Base-by-base conservation (phyloP, 2,113 vertebrate species). In the Atlantisia rogersi region DNA sequence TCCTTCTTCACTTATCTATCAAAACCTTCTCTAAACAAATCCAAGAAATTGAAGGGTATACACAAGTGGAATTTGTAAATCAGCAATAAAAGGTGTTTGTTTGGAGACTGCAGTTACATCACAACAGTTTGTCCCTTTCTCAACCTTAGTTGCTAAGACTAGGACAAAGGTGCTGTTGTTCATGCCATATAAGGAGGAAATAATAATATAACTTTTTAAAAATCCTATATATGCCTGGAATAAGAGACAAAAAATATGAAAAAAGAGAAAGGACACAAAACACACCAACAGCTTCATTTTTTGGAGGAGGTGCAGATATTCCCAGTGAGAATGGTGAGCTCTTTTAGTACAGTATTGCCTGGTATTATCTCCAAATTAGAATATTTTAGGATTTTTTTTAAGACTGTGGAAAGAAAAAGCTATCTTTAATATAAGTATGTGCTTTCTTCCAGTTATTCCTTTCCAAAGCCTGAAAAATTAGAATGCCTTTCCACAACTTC, bases 281-380 rank as follows among this genome's bases (percentile, higher is more conserved):
- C 10, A 25, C 37, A 52, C 10, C 70, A 50, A 39, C 1, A 67
- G 4, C 9, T 60, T 5, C 0, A 2, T 50, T 64, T 84, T 25
- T n/a, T 77, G 10, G 85, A 79, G 12, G 15, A 78, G 12, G 50
- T 58, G 4, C 1, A 67, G 50, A 71, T 50, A 71, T 42, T 82
- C 11, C 22, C 29, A 8, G 19, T 48, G 24, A 71, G 12, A 31
- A 52, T 0, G 1, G 28, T 22, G 15, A 90, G 56, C 10, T 10
- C 26, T 62, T 55, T 28, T 39, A 26, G 18, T 48, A 39, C 0
- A 0, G 3, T 55, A 58, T 21, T 35, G 1, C 3, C 32, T 37
- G 8, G 8, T 65, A 39, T 19, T 15, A 10, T 77, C 6, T 67
- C 35, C 12, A 67, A 71, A 65, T 29, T 29, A 42, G 80, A 69